Base-by-base conservation (phyloP, 2,888 invertebrate species). In the Ditula angustiorana region DNA sequence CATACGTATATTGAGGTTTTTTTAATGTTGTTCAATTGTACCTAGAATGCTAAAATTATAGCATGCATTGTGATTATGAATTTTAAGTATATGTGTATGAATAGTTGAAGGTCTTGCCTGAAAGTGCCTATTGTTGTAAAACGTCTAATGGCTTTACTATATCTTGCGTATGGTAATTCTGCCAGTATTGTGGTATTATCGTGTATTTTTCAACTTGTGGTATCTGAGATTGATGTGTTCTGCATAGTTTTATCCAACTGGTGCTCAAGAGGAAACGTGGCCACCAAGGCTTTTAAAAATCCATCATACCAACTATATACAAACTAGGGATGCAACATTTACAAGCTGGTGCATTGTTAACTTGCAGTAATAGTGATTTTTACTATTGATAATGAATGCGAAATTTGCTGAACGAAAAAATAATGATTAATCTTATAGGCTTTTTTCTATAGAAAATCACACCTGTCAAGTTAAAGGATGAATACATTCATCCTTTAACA, bases 21-120 rank as follows among this genome's bases (percentile, higher is more conserved):
- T 50, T 35, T 24, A 44, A 53, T 35, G 21, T 53, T 16, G 13
- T 24, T 41, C 41, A 35, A 57, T 30, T 62, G 16, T 63, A 63
- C 52, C 44, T 59, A 59, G 53, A 64, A 28, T 53, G 53, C 53
- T 59, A 46, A 59, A 41, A 41, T 41, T 53, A 59, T 53, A 59
- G 64, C 64, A 64, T 64, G 64, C 59, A 59, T 59, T 64, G 59
- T 64, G 37, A 28, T 21, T 37, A 37, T 64, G 59, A 59, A 64
- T 59, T 46, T 63, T 50, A 63, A 63, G 50, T 63, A 57, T 57
- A 44, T 57, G 50, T 63, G 57, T 53, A 59, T 64, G 59, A 53
- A 53, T 59, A 53, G 52, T 59, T 59, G 35, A 59, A 64, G 53
- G 53, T 64, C 64, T 64, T 59, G 58, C 59, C 59, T 53, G 64